Base-by-base conservation (phyloP, 1,140 invertebrate genomes). In the Cyrtorhinus lividipennis region DNA sequence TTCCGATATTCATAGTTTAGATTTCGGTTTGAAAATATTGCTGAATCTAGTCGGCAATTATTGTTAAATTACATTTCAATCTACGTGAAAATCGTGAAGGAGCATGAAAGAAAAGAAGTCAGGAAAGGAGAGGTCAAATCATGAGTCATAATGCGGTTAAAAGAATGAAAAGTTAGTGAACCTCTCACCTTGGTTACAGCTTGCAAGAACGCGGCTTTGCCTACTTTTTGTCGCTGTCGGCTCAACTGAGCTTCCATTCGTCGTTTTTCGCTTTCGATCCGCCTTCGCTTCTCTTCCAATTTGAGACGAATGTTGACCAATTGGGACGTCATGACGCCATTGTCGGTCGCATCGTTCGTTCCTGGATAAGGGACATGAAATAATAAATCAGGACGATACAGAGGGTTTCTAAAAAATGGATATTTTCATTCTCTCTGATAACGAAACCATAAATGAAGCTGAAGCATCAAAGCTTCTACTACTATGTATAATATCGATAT, bases 191-290 rank as follows among this genome's bases (percentile, higher is more conserved):
- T 89, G 46, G 85, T 84, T 59, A 95, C 86, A 58, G 92, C 90
- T 76, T 95, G 89, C 62, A 93, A 77, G 76, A 95, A 96, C 1
- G 91, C 90, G 67, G 89, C 87, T 74, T 95, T 92, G 53, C 92
- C 87, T 62, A 96, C 80, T 77, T 92, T 90, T 72, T 94, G 87
- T 62, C 92, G 79, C 71, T 95, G 88, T 68, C 89, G 84, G 70
- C 83, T 86, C 73, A 91, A 83, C n/a, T 89, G 84, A 63, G 86
- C 77, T 77, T 96, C 93, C 78, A 92, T 85, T 69, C 83, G 81
- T 64, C 86, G 79, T 73, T 94, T 94, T 69, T 95, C 92, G 64
- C 82, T 85, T 74, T 95, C 92, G 66, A 96, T 96, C 66, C 88
- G 82, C 45, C 91, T 81, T 62, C 91, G 78, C 75, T 92, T 94